Evolutionary conservation across 1,140 invertebrate genomes (phyloP).

Genomic region (Hirudo medicinalis): DNA sequence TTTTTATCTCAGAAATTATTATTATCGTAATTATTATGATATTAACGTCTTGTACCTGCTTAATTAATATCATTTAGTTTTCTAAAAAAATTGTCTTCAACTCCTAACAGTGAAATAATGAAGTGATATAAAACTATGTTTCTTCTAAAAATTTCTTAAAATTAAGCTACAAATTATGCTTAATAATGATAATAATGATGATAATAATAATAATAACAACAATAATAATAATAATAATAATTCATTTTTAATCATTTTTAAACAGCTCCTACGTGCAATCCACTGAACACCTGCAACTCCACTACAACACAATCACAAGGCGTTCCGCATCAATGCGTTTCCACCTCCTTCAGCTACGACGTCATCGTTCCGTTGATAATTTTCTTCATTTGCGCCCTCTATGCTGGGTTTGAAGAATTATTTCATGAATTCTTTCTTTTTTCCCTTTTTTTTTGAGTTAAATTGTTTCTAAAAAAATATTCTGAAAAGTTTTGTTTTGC

Average conservation of each 20-base stretch:
- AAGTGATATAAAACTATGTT: too few species aligned
- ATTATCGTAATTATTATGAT: too few species aligned
- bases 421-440: too few species aligned
- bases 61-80: too few species aligned
- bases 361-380: conserved; percentile 72
- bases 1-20: too few species aligned
- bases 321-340: background rate
- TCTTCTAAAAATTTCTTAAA: too few species aligned
- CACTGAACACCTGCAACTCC: background rate
- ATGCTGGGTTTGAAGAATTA: conserved; percentile 53
- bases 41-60: too few species aligned
- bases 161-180: background rate
- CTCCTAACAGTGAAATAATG: too few species aligned
- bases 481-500: too few species aligned
- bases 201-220: background rate
- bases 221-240: background rate
- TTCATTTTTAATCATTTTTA: background rate
- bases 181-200: background rate
- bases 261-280: conserved; percentile 13
- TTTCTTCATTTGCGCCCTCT: conserved; percentile 89
- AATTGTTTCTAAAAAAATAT: too few species aligned
- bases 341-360: conserved; percentile 13
- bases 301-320: background rate
- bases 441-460: too few species aligned
- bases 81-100: too few species aligned